Percentiles rank a stretch among this genome's conserved stretches.
phyloP scores from a whole-genome alignment of 1,140 invertebrate species.

The Micrasema minimum region DNA sequence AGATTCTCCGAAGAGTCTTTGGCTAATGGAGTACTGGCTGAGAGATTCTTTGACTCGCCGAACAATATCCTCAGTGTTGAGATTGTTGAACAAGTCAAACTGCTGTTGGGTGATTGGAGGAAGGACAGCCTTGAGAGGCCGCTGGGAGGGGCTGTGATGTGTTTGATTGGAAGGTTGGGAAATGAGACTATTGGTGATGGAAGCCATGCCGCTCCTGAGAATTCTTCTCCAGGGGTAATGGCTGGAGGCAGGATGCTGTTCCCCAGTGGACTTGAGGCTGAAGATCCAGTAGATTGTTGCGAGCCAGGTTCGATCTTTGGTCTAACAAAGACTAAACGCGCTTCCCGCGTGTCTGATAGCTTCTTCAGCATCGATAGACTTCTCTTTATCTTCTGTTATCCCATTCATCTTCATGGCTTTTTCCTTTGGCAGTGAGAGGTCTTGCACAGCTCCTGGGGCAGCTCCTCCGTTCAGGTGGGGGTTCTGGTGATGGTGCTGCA shows the following conservation, averaged over 20 bases:
- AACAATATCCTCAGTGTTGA: slow-evolving; percentile 99
- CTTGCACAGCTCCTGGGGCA: slow-evolving; percentile 73
- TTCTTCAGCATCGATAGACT: slow-evolving; percentile 72
- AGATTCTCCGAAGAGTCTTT: slow-evolving; percentile 96
- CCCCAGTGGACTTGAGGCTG: slow-evolving; percentile 80
- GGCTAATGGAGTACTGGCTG: slow-evolving; percentile 98
- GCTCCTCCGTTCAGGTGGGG: slow-evolving; percentile 67
- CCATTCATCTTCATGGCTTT: slow-evolving; percentile 79
- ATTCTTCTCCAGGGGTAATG: slow-evolving; percentile 81
- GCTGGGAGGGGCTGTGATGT: slow-evolving; percentile 81
- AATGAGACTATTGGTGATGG: slow-evolving; percentile 95
- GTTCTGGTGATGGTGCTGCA: slow-evolving; percentile 70
- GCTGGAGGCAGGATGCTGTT: slow-evolving; percentile 85
- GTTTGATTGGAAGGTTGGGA: slow-evolving; percentile 88
- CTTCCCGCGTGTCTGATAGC: slow-evolving; percentile 82
- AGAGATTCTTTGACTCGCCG: slow-evolving; percentile 97
- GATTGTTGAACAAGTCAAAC: slow-evolving; percentile 97
- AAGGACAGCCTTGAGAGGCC: slow-evolving; percentile 94
- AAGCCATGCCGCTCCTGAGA: slow-evolving; percentile 88
- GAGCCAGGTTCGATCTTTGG: slow-evolving; percentile 81
- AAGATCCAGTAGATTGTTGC: slow-evolving; percentile 73
- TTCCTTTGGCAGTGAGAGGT: slow-evolving; percentile 85
- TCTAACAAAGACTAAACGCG: slow-evolving; percentile 84
- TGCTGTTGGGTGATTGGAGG: slow-evolving; percentile 99
- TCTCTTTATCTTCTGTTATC: slow-evolving; percentile 73